Evolutionary conservation across 1,140 invertebrate genomes (phyloP).

Genomic region (Camponotus vicinus): DNA sequence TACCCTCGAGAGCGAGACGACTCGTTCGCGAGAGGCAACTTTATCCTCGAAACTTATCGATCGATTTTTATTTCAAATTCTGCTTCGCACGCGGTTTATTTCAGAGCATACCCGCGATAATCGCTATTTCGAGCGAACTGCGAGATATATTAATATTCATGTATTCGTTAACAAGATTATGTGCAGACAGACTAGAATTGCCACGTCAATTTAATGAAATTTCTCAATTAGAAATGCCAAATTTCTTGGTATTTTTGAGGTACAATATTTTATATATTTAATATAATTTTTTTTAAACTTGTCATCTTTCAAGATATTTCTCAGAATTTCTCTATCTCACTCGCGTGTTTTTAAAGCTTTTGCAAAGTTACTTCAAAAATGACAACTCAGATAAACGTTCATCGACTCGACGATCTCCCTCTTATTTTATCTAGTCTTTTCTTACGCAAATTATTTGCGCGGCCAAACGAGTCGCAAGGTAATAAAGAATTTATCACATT

Average conservation of each 20-base stretch:
- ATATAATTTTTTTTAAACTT: neutral
- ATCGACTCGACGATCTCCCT: conserved; percentile 70
- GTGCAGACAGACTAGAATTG: neutral
- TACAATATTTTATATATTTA: neutral
- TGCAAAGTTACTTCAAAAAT: neutral
- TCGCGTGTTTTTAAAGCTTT: neutral
- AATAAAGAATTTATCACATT: conserved; percentile 25
- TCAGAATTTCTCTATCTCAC: neutral
- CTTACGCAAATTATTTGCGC: conserved; percentile 63
- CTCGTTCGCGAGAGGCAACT: conserved; percentile 23
- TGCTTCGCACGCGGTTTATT: conserved; percentile 37
- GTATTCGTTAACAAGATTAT: neutral
- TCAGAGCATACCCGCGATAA: conserved; percentile 32
- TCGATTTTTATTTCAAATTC: conserved; percentile 33
- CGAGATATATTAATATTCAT: conserved; percentile 14
- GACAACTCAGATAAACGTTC: conserved; percentile 57
- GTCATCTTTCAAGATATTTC: neutral
- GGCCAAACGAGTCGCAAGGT: neutral
- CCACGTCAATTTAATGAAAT: neutral
- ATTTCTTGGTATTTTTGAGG: neutral
- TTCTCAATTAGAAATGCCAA: neutral
- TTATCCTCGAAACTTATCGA: conserved; percentile 5
- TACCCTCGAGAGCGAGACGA: conserved; percentile 9
- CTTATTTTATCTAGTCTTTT: neutral
- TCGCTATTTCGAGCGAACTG: conserved; percentile 29